Evolutionary conservation across 2,888 invertebrate genomes (phyloP), one percentile per base, ranked within the genome.

Genomic region (Spisula subtruncata): DNA sequence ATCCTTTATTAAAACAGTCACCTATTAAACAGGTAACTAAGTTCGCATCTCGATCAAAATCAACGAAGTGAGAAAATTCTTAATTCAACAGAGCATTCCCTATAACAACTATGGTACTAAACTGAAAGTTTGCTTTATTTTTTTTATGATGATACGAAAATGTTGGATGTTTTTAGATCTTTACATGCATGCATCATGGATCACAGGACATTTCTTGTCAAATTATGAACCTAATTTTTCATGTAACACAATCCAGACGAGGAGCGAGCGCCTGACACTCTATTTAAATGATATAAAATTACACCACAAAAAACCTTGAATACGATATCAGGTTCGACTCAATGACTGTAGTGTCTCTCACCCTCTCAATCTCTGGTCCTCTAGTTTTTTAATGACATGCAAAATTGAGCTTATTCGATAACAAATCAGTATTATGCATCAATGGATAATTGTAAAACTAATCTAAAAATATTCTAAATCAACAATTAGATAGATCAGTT

Each of bases 201-300:
- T 85, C 85, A 85, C 75, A 85, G n/a, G 14, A 16, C 16, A n/a
- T 29, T 35, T 79, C 75, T 51, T 51, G 75, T 85, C 29, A 85
- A 79, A 75, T 51, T 71, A 85, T 79, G 51, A 51, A 85, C 54
- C 35, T 71, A 41, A 83, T 71, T 71, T 83, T 79, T 85, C 85
- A 85, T 79, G 75, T 75, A 75, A 75, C 25, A 66, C 60, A 25
- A 66, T 12, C 60, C 60, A 66, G 60, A 25, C 25, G 2, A 8
- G 2, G 41, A 66, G 60, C 60, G 25, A 66, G 60, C 60, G 60
- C 25, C 60, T 41, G 41, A 75, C 35, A 32, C 16, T 75, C n/a
- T n/a, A 35, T 75, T 35, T 75, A 75, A 41, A 75, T 75, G 75
- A 75, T 75, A 75, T 75, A 75, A 75, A 75, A 35, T 75, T 35